Conservation (phyloP, 2,797 vertebrate species). For the Calcarius lapponicus region DNA sequence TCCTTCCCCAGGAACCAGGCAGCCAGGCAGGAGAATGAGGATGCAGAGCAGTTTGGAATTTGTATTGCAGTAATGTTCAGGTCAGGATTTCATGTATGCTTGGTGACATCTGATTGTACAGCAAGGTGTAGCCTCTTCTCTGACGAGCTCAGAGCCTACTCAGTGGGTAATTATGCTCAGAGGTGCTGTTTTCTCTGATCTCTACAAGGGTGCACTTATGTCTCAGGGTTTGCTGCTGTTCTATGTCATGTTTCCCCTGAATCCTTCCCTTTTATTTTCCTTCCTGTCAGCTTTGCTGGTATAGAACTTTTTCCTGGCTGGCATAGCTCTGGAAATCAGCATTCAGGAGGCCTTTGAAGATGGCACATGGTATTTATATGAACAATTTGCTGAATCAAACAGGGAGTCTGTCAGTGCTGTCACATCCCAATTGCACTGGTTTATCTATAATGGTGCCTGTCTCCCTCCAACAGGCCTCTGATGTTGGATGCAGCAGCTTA, state of each 20-base stretch:
- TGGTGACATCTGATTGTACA: not conserved
- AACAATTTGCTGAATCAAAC: slow-evolving; percentile 21
- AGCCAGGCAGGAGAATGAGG: not conserved
- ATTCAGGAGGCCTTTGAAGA: slow-evolving; percentile 6
- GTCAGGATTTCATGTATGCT: not conserved
- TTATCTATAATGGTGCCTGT: not conserved
- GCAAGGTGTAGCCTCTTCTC: not conserved
- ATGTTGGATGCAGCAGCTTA: not conserved
- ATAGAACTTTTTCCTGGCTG: not conserved
- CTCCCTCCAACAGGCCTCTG: not conserved
- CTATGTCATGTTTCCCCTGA: not conserved
- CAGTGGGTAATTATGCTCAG: not conserved
- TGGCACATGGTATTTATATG: not conserved
- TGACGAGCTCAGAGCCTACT: not conserved
- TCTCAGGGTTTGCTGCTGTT: not conserved
- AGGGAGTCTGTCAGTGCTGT: not conserved
- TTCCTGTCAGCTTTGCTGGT: not conserved
- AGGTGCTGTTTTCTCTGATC: not conserved
- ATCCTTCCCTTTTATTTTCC: not conserved
- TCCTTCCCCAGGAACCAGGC: not conserved
- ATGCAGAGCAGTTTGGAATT: not conserved
- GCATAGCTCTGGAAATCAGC: not conserved
- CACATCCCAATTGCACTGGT: not conserved
- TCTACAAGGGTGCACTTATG: fast-evolving
- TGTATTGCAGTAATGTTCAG: not conserved